Conservation (phyloP, 2,113 vertebrate species). For the Prochilodus magdalenae region DNA sequence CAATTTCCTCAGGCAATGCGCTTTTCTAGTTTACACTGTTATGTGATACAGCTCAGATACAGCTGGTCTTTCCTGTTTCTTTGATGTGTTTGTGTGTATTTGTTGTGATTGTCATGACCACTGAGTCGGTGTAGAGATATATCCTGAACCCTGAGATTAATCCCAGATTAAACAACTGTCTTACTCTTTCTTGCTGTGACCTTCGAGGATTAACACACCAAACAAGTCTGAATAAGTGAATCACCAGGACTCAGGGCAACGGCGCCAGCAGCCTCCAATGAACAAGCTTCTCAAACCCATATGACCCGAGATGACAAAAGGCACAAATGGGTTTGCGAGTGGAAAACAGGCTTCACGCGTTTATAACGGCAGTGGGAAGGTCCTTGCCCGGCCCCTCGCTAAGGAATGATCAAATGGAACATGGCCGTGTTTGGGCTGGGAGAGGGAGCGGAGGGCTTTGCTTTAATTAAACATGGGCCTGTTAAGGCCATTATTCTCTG, state of each 20-base stretch:
- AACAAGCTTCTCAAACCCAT: not conserved
- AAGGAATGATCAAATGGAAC: conserved; percentile 9
- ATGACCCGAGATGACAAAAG: conserved; percentile 1
- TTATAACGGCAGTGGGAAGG: conserved; percentile 24
- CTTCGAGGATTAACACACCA: not conserved
- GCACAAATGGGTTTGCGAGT: not conserved
- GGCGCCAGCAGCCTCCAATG: not conserved
- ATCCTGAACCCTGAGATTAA: too few species aligned
- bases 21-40: too few species aligned
- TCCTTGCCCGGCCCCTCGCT: not conserved
- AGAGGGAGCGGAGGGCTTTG: conserved; percentile 47
- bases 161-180: too few species aligned
- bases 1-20: too few species aligned
- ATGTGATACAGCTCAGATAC: too few species aligned
- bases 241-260: not conserved
- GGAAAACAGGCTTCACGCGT: not conserved
- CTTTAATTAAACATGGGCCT: conserved; percentile 67
- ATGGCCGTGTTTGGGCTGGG: conserved; percentile 1
- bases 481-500: conserved; percentile 65
- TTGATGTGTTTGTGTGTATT: too few species aligned
- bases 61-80: too few species aligned
- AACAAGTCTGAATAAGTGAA: not conserved
- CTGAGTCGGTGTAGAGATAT: too few species aligned
- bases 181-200: too few species aligned
- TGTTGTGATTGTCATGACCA: too few species aligned